Evolutionary conservation across 1,140 invertebrate species (phyloP), one percentile per base, ranked within the genome.

Genomic region (Hylaeus anthracinus): DNA sequence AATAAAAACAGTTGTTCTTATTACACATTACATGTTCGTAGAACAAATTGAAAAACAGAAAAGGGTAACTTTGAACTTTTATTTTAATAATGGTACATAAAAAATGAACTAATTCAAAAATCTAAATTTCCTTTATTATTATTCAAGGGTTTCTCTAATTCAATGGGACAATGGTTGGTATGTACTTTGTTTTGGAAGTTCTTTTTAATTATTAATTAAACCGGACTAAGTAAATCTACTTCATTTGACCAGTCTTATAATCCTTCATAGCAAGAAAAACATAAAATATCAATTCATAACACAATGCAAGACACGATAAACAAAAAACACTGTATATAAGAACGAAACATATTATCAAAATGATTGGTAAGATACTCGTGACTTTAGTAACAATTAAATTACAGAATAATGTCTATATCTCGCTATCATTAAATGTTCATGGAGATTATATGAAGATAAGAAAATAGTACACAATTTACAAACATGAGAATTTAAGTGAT

Each of bases 51-150:
- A 53, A 61, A 58, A 80, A 67, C 56, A 60, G 69, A 26, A 37
- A 51, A 64, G 53, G 72, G n/a, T 61, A 80, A 80, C 72, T 51
- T 43, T 58, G 12, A 80, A 80, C 64, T 45, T 61, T 60, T 51
- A 9, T 51, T 51, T 9, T 9, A 51, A 51, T 10, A 58, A 51
- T n/a, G 37, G 51, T 43, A 39, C n/a, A 56, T 48, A 75, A 55
- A 41, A 53, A 75, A 75, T 43, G 15, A 67, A 61, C 39, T 80
- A 53, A 75, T 66, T 80, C 45, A 58, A 80, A 51, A 60, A 74
- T 65, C 64, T 75, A 80, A 58, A 67, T 75, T 61, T 80, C 55
- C 55, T 74, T 80, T 75, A 75, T 80, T 75, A 75, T 80, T 80
- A 74, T 10, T 80, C 75, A 74, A 80, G 61, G 67, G 63, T 67